A percentile compares a stretch with the other conserved stretches of the same genome.
These are phyloP conservation scores for Coecobrya sp. DNA, from an alignment of 2,888 invertebrate genomes.

Conservation along the genomic window DNA sequence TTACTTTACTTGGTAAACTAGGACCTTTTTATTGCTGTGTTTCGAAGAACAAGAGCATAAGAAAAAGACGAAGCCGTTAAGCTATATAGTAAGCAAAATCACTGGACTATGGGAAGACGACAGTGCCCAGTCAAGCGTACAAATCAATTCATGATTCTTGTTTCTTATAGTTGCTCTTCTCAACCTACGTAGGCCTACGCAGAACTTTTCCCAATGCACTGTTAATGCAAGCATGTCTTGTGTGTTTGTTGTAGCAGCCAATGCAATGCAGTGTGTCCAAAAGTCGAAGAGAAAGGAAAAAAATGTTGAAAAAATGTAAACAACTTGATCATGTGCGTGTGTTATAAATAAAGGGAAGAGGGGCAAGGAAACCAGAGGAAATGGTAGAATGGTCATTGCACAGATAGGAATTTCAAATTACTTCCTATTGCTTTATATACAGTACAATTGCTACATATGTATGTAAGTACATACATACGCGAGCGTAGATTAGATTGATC, in stretches of 20 bases:
- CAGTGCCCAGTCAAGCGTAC: constrained; percentile 53
- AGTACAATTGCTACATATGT: too few species aligned
- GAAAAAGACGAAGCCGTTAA: constrained; percentile 2
- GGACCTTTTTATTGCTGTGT: neutral
- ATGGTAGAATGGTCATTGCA: constrained; percentile 22
- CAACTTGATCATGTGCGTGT: constrained; percentile 3
- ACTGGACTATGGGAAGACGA: constrained; percentile 1
- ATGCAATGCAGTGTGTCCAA: constrained; percentile 41
- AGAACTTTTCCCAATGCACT: constrained; percentile 4
- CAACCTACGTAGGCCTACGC: constrained; percentile 38
- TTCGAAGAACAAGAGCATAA: neutral
- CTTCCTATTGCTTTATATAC: neutral
- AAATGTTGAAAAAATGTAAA: neutral
- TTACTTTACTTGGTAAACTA: neutral
- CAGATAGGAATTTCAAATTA: constrained; percentile 25
- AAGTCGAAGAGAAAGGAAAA: constrained; percentile 2
- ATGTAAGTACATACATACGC: too few species aligned
- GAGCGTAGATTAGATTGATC: neutral
- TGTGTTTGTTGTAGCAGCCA: neutral
- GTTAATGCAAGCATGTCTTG: neutral
- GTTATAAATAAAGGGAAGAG: constrained; percentile 27
- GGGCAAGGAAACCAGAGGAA: neutral
- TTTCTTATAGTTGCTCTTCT: too few species aligned
- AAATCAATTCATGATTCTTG: constrained; percentile 61
- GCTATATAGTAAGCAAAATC: constrained; percentile 12